Evolutionary conservation across 1,140 invertebrate species (phyloP).

Genomic region (Globodera rostochiensis): DNA sequence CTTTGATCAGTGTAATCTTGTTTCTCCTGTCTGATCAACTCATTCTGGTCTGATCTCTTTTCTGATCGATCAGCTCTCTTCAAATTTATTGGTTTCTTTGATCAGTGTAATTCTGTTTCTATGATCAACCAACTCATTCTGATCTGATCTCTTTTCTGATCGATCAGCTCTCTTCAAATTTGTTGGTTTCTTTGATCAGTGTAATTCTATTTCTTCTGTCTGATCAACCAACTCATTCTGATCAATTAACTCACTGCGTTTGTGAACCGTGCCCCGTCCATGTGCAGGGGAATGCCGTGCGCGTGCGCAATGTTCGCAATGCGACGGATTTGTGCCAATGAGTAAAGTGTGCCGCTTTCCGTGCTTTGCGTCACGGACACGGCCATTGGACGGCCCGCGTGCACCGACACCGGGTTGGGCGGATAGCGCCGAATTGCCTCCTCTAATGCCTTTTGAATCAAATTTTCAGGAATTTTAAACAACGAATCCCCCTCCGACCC

Average conservation of each 20-base stretch:
- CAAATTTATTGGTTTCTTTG: too few relatives aligned
- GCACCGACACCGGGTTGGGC: conserved; percentile 23
- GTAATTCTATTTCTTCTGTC: too few relatives aligned
- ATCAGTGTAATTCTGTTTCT: too few relatives aligned
- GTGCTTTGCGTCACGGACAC: conserved; percentile 31
- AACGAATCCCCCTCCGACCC: not conserved
- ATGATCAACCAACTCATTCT: too few relatives aligned
- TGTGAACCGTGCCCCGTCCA: conserved; percentile 35
- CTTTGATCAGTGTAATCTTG: too few relatives aligned
- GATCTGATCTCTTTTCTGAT: too few relatives aligned
- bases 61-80: too few relatives aligned
- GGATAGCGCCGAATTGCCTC: conserved; percentile 21
- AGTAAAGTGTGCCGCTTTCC: conserved; percentile 35
- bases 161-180: too few relatives aligned
- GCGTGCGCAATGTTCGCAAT: conserved; percentile 23
- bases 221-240: too few relatives aligned
- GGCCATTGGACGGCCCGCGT: conserved; percentile 31
- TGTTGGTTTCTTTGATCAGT: too few relatives aligned
- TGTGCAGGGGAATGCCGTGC: conserved; percentile 27
- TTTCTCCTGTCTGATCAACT: not conserved
- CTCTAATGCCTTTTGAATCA: conserved; percentile 21
- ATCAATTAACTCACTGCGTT: conserved; percentile 10
- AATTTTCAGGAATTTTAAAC: not conserved
- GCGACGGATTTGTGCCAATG: conserved; percentile 19
- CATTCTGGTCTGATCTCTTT: too few relatives aligned